Evolutionary conservation across 2,113 vertebrate genomes (phyloP), one percentile per base, ranked within the genome.

Genomic region (Glaucomys volans): DNA sequence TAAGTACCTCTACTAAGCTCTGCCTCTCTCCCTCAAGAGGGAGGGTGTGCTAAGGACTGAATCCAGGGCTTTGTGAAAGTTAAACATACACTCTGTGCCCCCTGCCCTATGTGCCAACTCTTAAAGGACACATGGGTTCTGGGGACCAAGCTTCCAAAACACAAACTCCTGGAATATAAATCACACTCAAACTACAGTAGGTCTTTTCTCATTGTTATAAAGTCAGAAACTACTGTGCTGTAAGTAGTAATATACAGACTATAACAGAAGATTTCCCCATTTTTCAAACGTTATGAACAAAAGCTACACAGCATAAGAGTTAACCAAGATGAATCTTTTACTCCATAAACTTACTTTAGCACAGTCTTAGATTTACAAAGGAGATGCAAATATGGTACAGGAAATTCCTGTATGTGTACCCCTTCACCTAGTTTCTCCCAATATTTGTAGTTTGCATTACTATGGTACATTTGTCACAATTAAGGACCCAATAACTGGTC

Each of bases 211-310:
- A 17, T 59, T 76, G 64, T 83, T 28, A 86, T 8, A 71, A 67
- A 85, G n/a, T 66, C 64, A 88, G 40, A 74, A 30, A 18, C 20
- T 66, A 77, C 72, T 64, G 66, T 42, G 71, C 20, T 54, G 1
- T 79, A 77, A 93, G 10, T 35, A 44, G 35, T 57, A 62, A 75
- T 16, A 24, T 44, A 87, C 18, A 75, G 6, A 84, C 22, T 8
- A 0, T 52, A 92, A 57, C 22, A 52, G 28, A 40, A 44, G 79
- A 91, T 26, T 42, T 57, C 5, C 24, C 32, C 37, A 40, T 59
- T 84, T 83, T 57, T 71, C 35, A 87, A 95, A 57, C 40, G 87
- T 52, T 42, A 72, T 40, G 32, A 95, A 84, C 44, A 71, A 88
- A 90, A 94, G n/a, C 22, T 75, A n/a, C 26, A 54, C 8, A 66